Conservation (phyloP, 2,797 vertebrate species). For the Hyperoplus immaculatus region DNA sequence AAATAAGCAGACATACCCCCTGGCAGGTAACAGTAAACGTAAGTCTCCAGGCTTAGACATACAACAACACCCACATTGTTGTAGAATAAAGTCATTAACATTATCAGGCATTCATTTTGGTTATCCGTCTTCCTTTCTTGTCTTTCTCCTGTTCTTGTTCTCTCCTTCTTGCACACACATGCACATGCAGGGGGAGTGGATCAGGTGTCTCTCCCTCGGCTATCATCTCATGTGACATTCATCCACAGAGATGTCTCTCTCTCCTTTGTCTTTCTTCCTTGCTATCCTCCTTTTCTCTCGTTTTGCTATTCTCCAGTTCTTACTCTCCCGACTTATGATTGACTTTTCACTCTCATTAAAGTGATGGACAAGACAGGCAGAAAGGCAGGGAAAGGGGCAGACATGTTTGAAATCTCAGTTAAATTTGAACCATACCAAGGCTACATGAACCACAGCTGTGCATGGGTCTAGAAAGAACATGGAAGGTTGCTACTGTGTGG, state of each 20-base stretch:
- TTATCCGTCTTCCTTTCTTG: constrained; percentile 21
- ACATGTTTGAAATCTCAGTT: constrained; percentile 37
- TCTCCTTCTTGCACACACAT: constrained; percentile 30
- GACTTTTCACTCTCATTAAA: constrained; percentile 63
- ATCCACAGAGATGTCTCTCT: constrained; percentile 47
- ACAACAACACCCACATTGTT: constrained; percentile 46
- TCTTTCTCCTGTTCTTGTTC: constrained; percentile 11
- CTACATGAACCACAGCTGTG: constrained; percentile 16
- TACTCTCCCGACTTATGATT: constrained; percentile 17
- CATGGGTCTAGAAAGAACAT: constrained; percentile 11
- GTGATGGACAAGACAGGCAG: constrained; percentile 55
- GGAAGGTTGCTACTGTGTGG: constrained; percentile 7
- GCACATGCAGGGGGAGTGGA: constrained; percentile 40
- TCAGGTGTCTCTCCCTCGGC: constrained; percentile 60
- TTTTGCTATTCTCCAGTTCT: constrained; percentile 12
- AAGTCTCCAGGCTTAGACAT: constrained; percentile 18
- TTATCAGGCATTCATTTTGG: constrained; percentile 15
- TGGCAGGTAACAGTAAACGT: constrained; percentile 43
- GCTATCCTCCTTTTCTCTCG: background rate
- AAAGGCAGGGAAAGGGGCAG: background rate
- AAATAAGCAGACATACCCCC: constrained; percentile 2
- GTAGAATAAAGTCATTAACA: constrained; percentile 19
- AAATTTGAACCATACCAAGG: constrained; percentile 32
- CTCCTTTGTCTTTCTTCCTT: constrained; percentile 11
- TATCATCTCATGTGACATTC: constrained; percentile 57